These are phyloP conservation scores for Dendrolimus pini DNA, from an alignment of 2,888 invertebrate genomes.

Conservation along the genomic window DNA sequence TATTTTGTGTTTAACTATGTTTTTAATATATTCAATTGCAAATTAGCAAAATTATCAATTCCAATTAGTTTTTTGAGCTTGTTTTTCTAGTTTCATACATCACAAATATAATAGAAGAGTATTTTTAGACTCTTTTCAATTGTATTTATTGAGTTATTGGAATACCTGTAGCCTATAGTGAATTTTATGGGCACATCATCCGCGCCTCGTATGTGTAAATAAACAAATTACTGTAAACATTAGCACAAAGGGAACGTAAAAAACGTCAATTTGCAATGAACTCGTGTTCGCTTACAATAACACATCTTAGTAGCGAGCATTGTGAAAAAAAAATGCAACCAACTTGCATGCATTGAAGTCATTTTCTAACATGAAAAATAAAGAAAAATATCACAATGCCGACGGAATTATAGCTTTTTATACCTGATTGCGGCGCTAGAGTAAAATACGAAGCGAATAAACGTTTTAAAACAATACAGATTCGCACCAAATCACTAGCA, in stretches of 20 bases:
- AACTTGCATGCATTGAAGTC: neutral
- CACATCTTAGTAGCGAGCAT: slow-evolving; percentile 7
- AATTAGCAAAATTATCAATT: too few species aligned
- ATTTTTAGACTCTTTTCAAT: too few species aligned
- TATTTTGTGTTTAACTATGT: too few species aligned
- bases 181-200: slow-evolving; percentile 6
- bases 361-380: slow-evolving; percentile 16
- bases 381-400: slow-evolving; percentile 9
- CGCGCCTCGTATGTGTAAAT: slow-evolving; percentile 53
- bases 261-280: slow-evolving; percentile 13
- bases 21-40: too few species aligned
- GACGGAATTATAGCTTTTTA: slow-evolving; percentile 16
- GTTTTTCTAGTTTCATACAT: too few species aligned
- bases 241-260: slow-evolving; percentile 54
- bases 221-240: slow-evolving; percentile 70
- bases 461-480: slow-evolving; percentile 53
- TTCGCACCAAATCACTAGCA: slow-evolving; percentile 49
- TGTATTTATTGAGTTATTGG: too few species aligned
- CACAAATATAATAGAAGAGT: too few species aligned
- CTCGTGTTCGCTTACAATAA: neutral
- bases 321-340: slow-evolving; percentile 3
- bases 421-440: slow-evolving; percentile 39
- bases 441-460: slow-evolving; percentile 49
- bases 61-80: too few species aligned
- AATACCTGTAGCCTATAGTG: too few species aligned